Evolutionary conservation across 2,797 vertebrate species (phyloP).

Genomic region (Gila robusta): DNA sequence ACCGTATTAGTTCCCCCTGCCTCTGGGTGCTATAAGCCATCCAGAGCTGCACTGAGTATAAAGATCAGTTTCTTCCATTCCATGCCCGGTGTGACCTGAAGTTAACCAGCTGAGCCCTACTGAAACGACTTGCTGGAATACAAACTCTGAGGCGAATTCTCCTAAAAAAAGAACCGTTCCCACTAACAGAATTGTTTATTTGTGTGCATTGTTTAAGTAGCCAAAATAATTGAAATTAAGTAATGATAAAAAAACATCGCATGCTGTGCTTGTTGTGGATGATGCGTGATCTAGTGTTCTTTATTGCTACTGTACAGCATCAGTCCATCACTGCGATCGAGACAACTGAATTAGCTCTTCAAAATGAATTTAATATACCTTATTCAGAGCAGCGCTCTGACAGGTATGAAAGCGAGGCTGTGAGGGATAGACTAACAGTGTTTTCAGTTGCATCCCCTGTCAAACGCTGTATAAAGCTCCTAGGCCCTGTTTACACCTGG

Average conservation of each 20-base stretch:
- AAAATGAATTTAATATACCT: neutral
- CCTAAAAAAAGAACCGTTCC: neutral
- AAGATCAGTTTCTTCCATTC: constrained; percentile 28
- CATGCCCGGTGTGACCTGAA: constrained; percentile 36
- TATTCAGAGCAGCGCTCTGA: too few species aligned
- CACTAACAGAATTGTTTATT: neutral
- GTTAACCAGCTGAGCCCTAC: constrained; percentile 37
- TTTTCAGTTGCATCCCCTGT: too few species aligned
- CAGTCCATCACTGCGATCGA: neutral
- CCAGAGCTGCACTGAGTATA: constrained; percentile 24
- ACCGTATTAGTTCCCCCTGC: constrained; percentile 45
- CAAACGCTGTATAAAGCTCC: too few species aligned
- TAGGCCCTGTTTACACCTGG: too few species aligned
- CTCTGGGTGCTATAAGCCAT: constrained; percentile 37
- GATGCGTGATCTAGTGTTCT: neutral
- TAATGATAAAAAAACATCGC: neutral
- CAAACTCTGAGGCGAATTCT: neutral
- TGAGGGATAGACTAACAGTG: too few species aligned
- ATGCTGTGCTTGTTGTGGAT: neutral
- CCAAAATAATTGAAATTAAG: neutral
- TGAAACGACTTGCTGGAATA: constrained; percentile 5
- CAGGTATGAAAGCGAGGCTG: too few species aligned
- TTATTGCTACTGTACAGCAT: neutral
- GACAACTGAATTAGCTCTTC: neutral
- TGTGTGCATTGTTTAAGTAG: neutral